Conservation (phyloP, 2,113 vertebrate species). For the Rhabdomys dilectus region DNA sequence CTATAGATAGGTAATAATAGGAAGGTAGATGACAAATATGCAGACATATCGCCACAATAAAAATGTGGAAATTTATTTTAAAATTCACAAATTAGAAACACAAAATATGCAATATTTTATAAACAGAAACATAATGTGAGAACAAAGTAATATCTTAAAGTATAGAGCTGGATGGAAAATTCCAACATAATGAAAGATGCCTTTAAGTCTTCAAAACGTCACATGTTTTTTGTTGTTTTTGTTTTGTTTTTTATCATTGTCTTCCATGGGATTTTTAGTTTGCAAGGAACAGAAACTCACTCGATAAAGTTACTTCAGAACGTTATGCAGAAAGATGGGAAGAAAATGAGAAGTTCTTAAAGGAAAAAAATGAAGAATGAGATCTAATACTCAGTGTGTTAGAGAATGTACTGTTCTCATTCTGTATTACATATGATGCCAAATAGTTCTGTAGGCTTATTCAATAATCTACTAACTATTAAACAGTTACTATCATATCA, state of each 20-base stretch:
- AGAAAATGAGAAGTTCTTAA: constrained; percentile 14
- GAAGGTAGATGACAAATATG: not conserved
- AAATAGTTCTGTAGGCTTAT: not conserved
- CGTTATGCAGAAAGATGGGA: not conserved
- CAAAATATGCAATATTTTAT: not conserved
- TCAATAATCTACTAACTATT: not conserved
- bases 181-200: not conserved
- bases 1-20: not conserved
- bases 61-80: not conserved
- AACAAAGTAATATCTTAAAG: constrained; percentile 11
- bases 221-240: not conserved
- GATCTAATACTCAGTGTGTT: not conserved
- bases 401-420: not conserved
- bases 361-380: not conserved
- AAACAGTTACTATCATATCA: constrained; percentile 36
- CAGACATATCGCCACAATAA: not conserved
- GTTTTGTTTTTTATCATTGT: not conserved
- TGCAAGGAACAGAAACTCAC: not conserved
- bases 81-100: constrained; percentile 15
- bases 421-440: not conserved
- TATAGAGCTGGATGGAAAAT: constrained; percentile 18
- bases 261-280: not conserved
- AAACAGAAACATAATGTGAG: not conserved
- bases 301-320: not conserved
- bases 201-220: not conserved